phyloP scores from a whole-genome alignment of 2,113 vertebrate genomes.

The Ailurus styani region DNA sequence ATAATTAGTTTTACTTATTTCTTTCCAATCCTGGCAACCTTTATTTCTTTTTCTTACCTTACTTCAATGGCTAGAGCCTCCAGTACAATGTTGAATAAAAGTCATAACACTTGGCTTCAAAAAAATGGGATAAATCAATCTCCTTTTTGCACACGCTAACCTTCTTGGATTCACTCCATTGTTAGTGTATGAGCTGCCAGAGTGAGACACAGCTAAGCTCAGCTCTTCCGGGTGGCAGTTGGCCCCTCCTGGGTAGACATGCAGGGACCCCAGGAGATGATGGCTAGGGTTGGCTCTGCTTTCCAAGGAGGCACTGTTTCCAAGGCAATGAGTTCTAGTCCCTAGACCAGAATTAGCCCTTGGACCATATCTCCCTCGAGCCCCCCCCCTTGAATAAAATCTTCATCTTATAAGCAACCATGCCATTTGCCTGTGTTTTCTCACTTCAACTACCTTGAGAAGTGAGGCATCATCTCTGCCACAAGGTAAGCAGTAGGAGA shows the following conservation, averaged over 20 bases:
- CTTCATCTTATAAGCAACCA: background rate
- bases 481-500: background rate
- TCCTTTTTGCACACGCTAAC: background rate
- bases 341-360: background rate
- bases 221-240: background rate
- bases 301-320: background rate
- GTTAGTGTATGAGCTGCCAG: background rate
- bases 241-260: no score
- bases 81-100: background rate
- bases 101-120: background rate
- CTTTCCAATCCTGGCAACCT: background rate
- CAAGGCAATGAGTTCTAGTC: background rate
- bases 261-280: background rate
- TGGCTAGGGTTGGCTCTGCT: background rate
- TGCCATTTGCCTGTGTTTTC: background rate
- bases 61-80: background rate
- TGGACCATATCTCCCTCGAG: background rate
- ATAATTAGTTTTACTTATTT: background rate
- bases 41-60: conserved; percentile 18
- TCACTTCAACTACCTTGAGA: background rate
- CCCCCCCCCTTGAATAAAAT: background rate
- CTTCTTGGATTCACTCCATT: background rate
- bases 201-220: background rate
- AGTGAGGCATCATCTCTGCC: background rate
- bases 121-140: background rate